Evolutionary conservation across 2,888 invertebrate species (phyloP).

Genomic region (Apamea anceps): DNA sequence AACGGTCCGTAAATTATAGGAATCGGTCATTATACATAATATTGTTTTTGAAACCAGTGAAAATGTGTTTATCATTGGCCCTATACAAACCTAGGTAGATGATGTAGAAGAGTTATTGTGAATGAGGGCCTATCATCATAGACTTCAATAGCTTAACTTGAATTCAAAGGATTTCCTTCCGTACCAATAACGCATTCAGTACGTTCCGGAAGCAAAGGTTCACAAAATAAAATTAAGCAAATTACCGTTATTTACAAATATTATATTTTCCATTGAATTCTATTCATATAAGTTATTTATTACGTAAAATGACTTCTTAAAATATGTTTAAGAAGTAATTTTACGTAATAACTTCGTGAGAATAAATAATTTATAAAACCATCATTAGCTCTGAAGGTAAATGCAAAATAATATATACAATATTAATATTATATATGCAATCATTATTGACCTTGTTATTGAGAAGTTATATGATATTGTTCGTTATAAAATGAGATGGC

Average conservation of each 20-base stretch:
- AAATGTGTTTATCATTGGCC: slow-evolving; percentile 8
- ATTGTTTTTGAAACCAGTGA: neutral
- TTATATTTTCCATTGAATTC: slow-evolving; percentile 2
- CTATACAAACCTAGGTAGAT: neutral
- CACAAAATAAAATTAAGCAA: slow-evolving; percentile 30
- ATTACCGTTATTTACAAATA: slow-evolving; percentile 25
- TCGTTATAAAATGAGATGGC: slow-evolving; percentile 4
- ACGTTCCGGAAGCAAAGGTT: slow-evolving; percentile 3
- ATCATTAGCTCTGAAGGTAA: slow-evolving; percentile 6
- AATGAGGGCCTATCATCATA: neutral
- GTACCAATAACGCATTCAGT: slow-evolving; percentile 23
- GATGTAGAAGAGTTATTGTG: neutral
- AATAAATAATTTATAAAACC: slow-evolving; percentile 15
- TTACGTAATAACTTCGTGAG: neutral
- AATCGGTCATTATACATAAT: neutral
- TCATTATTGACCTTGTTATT: slow-evolving; percentile 49
- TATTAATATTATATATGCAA: slow-evolving; percentile 19
- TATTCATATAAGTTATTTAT: slow-evolving; percentile 5
- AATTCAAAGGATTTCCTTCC: slow-evolving; percentile 22
- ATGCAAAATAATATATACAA: neutral
- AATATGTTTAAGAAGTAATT: neutral
- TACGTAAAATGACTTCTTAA: slow-evolving; percentile 19
- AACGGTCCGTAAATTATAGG: neutral
- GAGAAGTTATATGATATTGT: slow-evolving; percentile 31
- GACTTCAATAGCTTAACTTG: slow-evolving; percentile 1